Base-by-base conservation (phyloP, 2,888 invertebrate genomes). In the Elegia similella region DNA sequence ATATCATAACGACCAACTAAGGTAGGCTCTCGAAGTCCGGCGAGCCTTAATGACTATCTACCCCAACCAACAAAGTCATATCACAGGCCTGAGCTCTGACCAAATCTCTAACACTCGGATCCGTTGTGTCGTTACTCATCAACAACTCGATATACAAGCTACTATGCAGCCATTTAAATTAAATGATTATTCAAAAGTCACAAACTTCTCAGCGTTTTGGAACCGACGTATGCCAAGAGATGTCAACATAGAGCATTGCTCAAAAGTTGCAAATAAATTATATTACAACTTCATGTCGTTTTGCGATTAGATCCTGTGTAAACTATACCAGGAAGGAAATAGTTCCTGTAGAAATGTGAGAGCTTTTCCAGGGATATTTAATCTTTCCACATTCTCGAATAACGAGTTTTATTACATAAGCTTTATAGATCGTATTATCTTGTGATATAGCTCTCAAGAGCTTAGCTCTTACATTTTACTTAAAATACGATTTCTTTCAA, bases 281-380 rank as follows among this genome's bases (percentile, higher is more conserved):
- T 23, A 23, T 23, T 23, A 5, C 23, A 23, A 23, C 23, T 23
- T 3, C 23, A 23, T 2, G 38, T 38, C 38, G 12, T 38, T 38
- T 38, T 38, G n/a, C 38, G 38, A 38, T 12, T 1, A 38, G 0
- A 0, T 2, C 7, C 2, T 8, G 5, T 8, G 38, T 12, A 5
- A n/a, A 1, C 38, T 38, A 38, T 12, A n/a, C 12, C 38, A 38
- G 38, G 38, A 38, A 38, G 63, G 60, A 60, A 67, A 62, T 59
- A 64, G 64, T 73, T 73, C 70, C 65, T 66, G 69, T 67, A 47
- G 58, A 60, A 65, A 65, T 62, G 15, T 48, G 16, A 23, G 16
- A 52, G 48, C 43, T 44, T 59, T 55, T 38, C 47, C 42, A 48
- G 15, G 38, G 34, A 55, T 43, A 52, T 42, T 54, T 47, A 52